Percentiles rank a stretch among this genome's conserved stretches.
Evolutionary conservation across 1,140 invertebrate genomes (phyloP).

Genomic region (Trachymyrmex cornetzi): DNA sequence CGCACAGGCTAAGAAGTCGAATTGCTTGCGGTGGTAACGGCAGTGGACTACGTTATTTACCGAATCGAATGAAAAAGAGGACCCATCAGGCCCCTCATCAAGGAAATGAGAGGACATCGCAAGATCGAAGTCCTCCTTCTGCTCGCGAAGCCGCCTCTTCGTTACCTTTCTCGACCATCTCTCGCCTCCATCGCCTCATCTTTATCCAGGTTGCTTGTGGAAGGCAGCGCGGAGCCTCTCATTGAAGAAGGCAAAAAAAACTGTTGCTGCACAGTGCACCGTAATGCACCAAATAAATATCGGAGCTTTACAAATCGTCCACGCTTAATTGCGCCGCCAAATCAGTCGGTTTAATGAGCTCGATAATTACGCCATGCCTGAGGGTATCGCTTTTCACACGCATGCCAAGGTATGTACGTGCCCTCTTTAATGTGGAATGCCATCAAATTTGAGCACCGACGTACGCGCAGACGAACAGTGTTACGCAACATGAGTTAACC

Average conservation of each 20-base stretch:
- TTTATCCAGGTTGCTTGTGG: neutral
- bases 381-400: slow-evolving; percentile 34
- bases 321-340: slow-evolving; percentile 44
- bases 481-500: slow-evolving; percentile 17
- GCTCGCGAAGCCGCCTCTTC: slow-evolving; percentile 9
- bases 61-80: slow-evolving; percentile 76
- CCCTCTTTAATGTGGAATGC: slow-evolving; percentile 16
- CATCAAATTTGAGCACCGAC: neutral
- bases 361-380: slow-evolving; percentile 45
- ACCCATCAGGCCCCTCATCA: slow-evolving; percentile 61
- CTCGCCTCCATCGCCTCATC: neutral
- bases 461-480: neutral
- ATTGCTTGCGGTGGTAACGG: slow-evolving; percentile 32
- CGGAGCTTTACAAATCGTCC: slow-evolving; percentile 30
- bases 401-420: neutral
- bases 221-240: neutral
- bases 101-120: slow-evolving; percentile 58
- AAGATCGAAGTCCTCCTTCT: slow-evolving; percentile 40
- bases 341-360: slow-evolving; percentile 40
- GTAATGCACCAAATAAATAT: slow-evolving; percentile 63
- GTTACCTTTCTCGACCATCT: neutral
- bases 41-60: slow-evolving; percentile 56
- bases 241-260: slow-evolving; percentile 33
- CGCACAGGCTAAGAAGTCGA: slow-evolving; percentile 51
- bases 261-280: neutral